Evolutionary conservation across 2,797 vertebrate genomes (phyloP), one percentile per base, ranked within the genome.

Genomic region (Enteromius unitaeniatus): DNA sequence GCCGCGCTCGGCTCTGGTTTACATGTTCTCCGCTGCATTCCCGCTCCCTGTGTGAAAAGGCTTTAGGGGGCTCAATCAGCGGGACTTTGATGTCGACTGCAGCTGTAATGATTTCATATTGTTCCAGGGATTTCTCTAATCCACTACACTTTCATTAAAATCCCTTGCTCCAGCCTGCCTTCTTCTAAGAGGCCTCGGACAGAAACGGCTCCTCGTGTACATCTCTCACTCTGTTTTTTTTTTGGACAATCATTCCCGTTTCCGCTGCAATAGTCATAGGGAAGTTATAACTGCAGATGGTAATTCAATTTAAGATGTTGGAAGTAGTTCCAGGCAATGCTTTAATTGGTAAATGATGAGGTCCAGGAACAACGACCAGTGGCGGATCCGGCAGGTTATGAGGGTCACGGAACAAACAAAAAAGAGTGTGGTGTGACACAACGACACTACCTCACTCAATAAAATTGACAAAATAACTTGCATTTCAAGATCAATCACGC

Each of bases 121-220:
- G 96, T 96, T 96, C 96, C 94, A 95, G 93, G 95, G 95, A 96
- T 96, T 96, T 96, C 95, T 96, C 95, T 96, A 96, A 96, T 96
- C 96, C 95, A 96, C 93, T 93, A 68, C 78, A 81, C 94, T 94
- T 95, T 94, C 95, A 96, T 95, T 96, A 95, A 96, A 96, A 95
- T 75, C 72, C 77, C 40, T 74, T 53, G 13, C 21, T 73, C 34
- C 42, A 45, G 70, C 73, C 79, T 45, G 28, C 28, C 28, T 76
- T 70, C 65, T 78, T 78, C 75, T 72, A 6, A 60, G 60, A 11
- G 4, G 21, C 6, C 15, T 58, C 8, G 4, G 53, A 72, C 55
- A 17, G 58, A 94, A 94, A 95, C 94, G 42, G 94, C 94, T 95
- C 94, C 93, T 92, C 42, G 34, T 28, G 3, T 58, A 19, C 73